Percentiles rank a stretch among this genome's conserved stretches.
phyloP scores from a whole-genome alignment of 2,888 invertebrate genomes.

The Seira musarum region DNA sequence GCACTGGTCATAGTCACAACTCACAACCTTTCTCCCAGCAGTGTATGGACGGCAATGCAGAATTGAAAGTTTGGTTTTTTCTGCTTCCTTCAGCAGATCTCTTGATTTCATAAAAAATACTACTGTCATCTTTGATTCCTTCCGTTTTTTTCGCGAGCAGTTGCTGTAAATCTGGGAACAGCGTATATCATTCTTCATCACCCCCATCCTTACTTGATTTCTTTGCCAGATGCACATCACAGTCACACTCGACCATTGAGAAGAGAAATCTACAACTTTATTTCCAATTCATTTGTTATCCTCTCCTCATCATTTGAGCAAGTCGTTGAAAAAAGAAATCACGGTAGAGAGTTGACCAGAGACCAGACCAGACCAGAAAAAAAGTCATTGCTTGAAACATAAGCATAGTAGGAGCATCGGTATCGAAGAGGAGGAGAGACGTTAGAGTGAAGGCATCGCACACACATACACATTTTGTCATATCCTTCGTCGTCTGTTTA shows the following conservation, averaged over 20 bases:
- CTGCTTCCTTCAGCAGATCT: conserved; percentile 20
- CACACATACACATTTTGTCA: neutral
- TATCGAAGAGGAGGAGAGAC: neutral
- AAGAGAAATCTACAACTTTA: neutral
- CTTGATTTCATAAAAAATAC: conserved; percentile 34
- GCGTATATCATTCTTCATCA: neutral
- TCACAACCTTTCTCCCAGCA: neutral
- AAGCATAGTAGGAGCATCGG: too few species aligned
- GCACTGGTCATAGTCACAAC: neutral
- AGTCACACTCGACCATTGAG: conserved; percentile 10
- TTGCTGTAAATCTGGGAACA: neutral
- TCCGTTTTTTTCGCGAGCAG: neutral
- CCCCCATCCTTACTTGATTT: neutral
- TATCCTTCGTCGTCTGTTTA: neutral
- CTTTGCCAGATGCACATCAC: neutral
- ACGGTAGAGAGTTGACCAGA: neutral
- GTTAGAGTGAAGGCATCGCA: too few species aligned
- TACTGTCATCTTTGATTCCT: conserved; percentile 11
- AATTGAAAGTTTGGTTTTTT: conserved; percentile 6
- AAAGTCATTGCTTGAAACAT: too few species aligned
- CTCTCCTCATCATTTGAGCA: neutral
- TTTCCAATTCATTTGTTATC: neutral
- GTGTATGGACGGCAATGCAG: neutral
- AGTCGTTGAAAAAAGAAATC: neutral
- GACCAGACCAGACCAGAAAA: neutral